Evolutionary conservation across 2,888 invertebrate genomes (phyloP), one percentile per base, ranked within the genome.

Genomic region (Odiellus spinosus): DNA sequence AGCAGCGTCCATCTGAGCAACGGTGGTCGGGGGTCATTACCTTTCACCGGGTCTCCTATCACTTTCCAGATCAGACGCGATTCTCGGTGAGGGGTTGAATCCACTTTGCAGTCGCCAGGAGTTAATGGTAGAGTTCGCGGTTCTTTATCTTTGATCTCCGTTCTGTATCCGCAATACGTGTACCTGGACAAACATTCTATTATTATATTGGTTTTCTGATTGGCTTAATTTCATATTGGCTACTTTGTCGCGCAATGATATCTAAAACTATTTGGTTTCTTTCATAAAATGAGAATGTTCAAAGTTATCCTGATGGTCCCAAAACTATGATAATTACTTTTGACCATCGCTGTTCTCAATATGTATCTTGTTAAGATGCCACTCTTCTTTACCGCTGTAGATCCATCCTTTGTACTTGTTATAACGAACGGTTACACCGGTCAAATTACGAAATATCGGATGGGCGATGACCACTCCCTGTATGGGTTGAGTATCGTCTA

Each of bases 401-500:
- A 88, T 73, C 90, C 90, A 90, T 12, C 88, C 88, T 55, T 80
- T 80, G 69, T 88, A 88, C 0, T 84, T 84, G 6, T 80, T 82
- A 67, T 90, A 90, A 56, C 80, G 76, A 17, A 90, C 72, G 60
- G 82, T 76, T 1, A 80, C 74, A 21, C 76, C 75, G 44, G 76
- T 71, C 14, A 82, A 61, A 59, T 67, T 64, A 55, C 80, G 80
- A 14, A 80, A 76, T 18, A 81, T 81, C 1, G 88, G 88, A 71
- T 88, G 88, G 3, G 87, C 86, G 2, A 90, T 88, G 35, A 88
- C 70, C 52, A 90, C 44, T 5, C 56, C 52, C 42, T 52, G 51
- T 10, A 53, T 47, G 26, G 41, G 42, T 20, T 49, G 48, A 19
- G 46, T 51, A 40, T 53, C 53, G 11, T 10, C 39, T 6, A 53